Evolutionary conservation across 1,140 invertebrate species (phyloP), one percentile per base, ranked within the genome.

Genomic region (Trichomalopsis sarcophagae): DNA sequence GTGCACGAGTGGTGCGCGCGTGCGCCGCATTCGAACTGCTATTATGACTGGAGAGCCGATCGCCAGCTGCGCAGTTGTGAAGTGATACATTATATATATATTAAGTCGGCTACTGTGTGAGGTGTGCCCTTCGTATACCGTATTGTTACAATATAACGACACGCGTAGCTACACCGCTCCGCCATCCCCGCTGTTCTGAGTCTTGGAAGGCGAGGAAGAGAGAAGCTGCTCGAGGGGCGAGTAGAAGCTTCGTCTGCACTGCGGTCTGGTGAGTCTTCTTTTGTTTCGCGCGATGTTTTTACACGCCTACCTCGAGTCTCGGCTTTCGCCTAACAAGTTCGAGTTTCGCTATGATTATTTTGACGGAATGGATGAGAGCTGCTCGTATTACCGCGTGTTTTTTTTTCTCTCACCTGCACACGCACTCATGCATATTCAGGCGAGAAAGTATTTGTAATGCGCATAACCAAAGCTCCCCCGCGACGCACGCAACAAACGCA

Each of bases 11-110:
- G 68, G 68, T 30, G 68, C 68, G 23, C 30, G 68, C 68, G 69
- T 23, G 27, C 81, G 6, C 23, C 13, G 44, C 69, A 62, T 33
- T 62, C 14, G 77, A 62, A 81, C 40, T 40, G 33, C 7, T 66
- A 11, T 33, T 27, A 36, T 66, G 77, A 79, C 4, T 36, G 10
- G 27, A 13, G 33, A 27, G 47, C 40, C 75, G 71, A 82, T 55
- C 17, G 13, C 10, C 33, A 77, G 73, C 14, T 27, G 55, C 81
- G 55, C 23, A 77, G 73, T 73, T 30, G 69, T 83, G 81, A 83
- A 83, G 81, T 83, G 81, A 74, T 40, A 73, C 2, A 2, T 36
- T 40, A 73, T 50, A 33, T 30, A 33, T 83, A 27, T 77, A 27
- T 14, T 71, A 17, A 9, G 27, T 30, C 10, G 6, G 68, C 68